Evolutionary conservation across 2,113 vertebrate species (phyloP), one percentile per base, ranked within the genome.

Genomic region (Aramus guarauna): DNA sequence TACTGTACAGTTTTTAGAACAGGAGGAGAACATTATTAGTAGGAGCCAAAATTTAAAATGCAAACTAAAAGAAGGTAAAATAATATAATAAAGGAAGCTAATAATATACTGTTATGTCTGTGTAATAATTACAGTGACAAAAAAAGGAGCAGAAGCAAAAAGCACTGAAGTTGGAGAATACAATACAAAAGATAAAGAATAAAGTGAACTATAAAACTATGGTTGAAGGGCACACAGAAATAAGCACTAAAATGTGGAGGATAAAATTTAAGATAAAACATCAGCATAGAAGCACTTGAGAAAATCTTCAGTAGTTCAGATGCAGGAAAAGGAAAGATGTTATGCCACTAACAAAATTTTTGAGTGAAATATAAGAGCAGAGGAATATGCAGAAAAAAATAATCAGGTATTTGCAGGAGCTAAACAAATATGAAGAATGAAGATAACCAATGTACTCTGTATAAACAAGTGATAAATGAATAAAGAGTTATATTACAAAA

Each of bases 201-300:
- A 63, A 88, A 94, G 55, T 59, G 48, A 95, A 90, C 52, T 59
- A 53, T n/a, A 69, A 90, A 67, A 47, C 30, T 58, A 41, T 89
- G 93, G 83, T 68, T 92, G 74, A 58, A 75, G 58, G 76, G 48
- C 37, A 81, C 41, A 55, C 27, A 95, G 32, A 47, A 93, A 41
- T 64, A 50, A 74, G 29, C 64, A 81, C 39, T 85, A 83, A 91
- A 85, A 84, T 12, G 23, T 8, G 30, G 52, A 67, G 36, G n/a
- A n/a, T n/a, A n/a, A n/a, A n/a, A 78, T 85, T 94, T 82, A 90
- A 67, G 86, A 89, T 76, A 91, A 85, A 94, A 95, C 73, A 36
- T 77, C 81, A 94, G 37, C 52, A 60, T 47, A 56, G 43, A 83
- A 73, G 43, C 68, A 67, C 34, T 69, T 59, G 24, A 69, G 79